These are phyloP conservation scores for Kradibia gibbosae DNA, from an alignment of 1,140 invertebrate species.

Conservation along the genomic window DNA sequence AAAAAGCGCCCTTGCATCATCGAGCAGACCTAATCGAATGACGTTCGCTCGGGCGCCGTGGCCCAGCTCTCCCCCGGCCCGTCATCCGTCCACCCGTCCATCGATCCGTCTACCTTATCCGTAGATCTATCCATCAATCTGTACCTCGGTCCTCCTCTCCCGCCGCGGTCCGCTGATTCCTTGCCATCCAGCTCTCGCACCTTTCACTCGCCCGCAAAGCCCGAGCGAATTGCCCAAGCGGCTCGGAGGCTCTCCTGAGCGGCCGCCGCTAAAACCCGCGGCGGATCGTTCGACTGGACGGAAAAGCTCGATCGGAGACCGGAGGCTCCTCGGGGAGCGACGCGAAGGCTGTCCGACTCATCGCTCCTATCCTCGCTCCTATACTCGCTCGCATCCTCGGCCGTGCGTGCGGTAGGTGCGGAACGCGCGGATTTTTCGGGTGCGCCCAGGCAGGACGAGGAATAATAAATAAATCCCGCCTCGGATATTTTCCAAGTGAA, in stretches of 20 bases:
- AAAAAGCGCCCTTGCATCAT: neutral
- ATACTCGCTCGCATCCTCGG: neutral
- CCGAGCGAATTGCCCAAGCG: neutral
- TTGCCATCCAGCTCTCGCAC: neutral
- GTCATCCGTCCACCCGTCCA: neutral
- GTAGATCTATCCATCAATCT: no score
- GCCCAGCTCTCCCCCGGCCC: neutral
- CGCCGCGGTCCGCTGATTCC: neutral
- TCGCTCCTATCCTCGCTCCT: neutral
- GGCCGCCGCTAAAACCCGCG: neutral
- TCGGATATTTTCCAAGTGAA: slow-evolving; percentile 43
- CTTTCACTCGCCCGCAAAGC: neutral
- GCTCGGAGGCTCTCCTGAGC: neutral
- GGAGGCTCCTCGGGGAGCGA: neutral
- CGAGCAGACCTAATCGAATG: neutral
- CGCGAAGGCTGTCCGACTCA: neutral
- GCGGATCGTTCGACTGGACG: neutral
- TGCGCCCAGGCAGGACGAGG: neutral
- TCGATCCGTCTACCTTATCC: no score
- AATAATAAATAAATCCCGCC: slow-evolving; percentile 2
- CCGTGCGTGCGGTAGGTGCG: neutral
- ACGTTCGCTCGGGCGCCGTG: neutral
- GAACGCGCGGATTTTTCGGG: neutral
- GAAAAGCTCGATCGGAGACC: neutral
- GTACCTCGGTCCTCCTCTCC: neutral